A percentile compares a stretch with the other conserved stretches of the same genome.
Evolutionary conservation across 2,113 vertebrate genomes (phyloP).

Genomic region (Petrocephalus microphthalmus): DNA sequence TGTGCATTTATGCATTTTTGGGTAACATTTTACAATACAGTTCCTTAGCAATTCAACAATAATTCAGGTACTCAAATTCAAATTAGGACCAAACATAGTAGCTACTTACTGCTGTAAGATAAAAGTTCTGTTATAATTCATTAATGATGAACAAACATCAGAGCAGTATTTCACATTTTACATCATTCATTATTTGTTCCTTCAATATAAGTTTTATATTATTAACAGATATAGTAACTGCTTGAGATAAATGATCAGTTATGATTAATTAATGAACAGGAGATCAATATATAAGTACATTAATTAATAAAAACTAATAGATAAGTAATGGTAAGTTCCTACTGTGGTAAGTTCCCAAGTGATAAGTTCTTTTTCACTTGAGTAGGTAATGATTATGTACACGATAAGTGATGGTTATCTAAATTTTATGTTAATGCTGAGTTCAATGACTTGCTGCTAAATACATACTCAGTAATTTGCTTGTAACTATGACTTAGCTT

Average conservation of each 20-base stretch:
- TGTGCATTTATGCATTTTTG: neutral
- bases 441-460: neutral
- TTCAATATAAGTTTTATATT: neutral
- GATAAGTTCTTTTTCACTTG: neutral
- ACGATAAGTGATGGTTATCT: neutral
- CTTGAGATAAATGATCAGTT: neutral
- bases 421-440: no score
- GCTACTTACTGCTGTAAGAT: no score
- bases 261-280: neutral
- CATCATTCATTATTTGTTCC: neutral
- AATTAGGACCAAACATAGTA: neutral
- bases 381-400: neutral
- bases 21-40: neutral
- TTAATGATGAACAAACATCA: neutral
- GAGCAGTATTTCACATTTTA: neutral
- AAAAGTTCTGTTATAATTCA: neutral
- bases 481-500: neutral
- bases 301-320: neutral
- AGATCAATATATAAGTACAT: neutral
- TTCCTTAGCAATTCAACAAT: neutral
- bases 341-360: neutral
- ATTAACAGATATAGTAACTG: neutral
- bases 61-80: neutral
- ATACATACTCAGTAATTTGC: neutral
- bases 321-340: neutral